Base-by-base conservation (phyloP, 2,888 invertebrate genomes). In the Incurvaria masculella region DNA sequence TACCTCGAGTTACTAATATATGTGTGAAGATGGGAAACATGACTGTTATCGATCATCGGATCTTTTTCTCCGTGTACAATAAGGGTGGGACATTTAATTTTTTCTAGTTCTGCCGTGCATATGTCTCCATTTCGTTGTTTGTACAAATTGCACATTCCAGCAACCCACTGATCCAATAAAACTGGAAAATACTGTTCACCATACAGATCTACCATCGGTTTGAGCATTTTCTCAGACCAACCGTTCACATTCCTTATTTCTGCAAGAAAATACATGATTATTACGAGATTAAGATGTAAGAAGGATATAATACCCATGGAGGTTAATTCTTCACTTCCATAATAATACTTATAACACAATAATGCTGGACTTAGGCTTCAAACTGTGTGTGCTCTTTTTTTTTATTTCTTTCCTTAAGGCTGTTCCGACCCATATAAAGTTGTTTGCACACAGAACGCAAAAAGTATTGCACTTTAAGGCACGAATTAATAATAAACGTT, bases 41-140 rank as follows among this genome's bases (percentile, higher is more conserved):
- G 95, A 52, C 87, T 85, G 18, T 72, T 62, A 1, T 86, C 83
- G 2, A 95, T 85, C 70, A 94, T 73, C 0, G 87, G 83, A 69
- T 96, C 95, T 62, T 90, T 89, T 54, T 83, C 81, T 0, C 95
- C 95, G 61, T 94, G 91, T 42, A 96, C 61, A 55, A 96, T 87
- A 18, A 92, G 80, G 0, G 91, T 91, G 0, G 89, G 89, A 53
- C 89, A 89, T 46, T 75, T 74, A 18, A 94, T 87, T 43, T 85
- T 72, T 2, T 79, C 64, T 38, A 94, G 61, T 23, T 80, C 64
- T 2, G 79, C 68, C 50, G 80, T 83, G 62, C 92, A 94, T 52
- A 94, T 82, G 60, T 94, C 82, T 1, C 92, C 92, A 26, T 83
- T 72, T 0, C 83, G 78, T 3, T 81, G 68, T 8, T 80, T 72